Conservation (phyloP, 2,113 vertebrate species). For the Erpornis zantholeuca region DNA sequence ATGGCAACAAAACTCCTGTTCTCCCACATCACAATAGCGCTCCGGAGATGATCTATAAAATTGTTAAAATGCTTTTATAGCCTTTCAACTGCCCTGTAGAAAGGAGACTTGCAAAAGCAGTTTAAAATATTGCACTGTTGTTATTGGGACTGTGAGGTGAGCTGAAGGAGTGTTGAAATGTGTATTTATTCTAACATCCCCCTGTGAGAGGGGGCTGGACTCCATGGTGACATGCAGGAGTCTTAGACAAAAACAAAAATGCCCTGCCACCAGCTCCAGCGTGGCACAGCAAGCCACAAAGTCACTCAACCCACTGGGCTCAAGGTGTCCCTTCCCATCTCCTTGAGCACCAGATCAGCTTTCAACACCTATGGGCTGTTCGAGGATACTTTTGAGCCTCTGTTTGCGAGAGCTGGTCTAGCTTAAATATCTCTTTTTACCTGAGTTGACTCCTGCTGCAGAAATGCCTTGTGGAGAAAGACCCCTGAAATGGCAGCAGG, state of each 20-base stretch:
- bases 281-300: neutral
- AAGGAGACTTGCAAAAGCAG: conserved; percentile 40
- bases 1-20: conserved; percentile 50
- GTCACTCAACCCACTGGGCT: neutral
- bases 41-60: conserved; percentile 4
- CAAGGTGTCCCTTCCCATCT: neutral
- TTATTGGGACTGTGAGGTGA: conserved; percentile 3
- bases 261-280: neutral
- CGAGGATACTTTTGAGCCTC: neutral
- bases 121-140: conserved; percentile 21
- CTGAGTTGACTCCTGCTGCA: neutral
- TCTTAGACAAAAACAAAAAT: neutral
- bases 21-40: conserved; percentile 1
- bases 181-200: neutral
- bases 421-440: neutral
- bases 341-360: neutral
- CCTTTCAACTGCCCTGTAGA: conserved; percentile 15
- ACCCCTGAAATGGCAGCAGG: neutral
- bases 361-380: neutral
- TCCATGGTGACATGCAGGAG: neutral
- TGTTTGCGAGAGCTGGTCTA: neutral
- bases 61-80: conserved; percentile 37
- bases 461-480: neutral
- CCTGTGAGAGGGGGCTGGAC: neutral
- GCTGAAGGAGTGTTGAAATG: conserved; percentile 24